A percentile compares a stretch with the other conserved stretches of the same genome.
phyloP scores from a whole-genome alignment of 1,140 invertebrate genomes.

The Drosophila sucinea region DNA sequence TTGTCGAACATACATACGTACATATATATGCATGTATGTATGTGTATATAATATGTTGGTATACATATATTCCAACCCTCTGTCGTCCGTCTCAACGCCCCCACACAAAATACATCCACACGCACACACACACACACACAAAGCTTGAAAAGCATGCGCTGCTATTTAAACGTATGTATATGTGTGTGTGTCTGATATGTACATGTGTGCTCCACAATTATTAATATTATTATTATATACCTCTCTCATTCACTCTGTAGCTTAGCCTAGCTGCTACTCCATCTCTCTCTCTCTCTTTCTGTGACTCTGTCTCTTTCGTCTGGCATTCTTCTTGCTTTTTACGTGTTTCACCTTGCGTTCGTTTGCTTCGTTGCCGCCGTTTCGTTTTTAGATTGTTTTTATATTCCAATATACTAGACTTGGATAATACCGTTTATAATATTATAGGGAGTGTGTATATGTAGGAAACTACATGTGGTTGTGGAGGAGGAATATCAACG shows the following conservation, averaged over 20 bases:
- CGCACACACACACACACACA: background rate
- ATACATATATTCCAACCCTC: slow-evolving; percentile 6
- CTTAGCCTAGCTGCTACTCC: slow-evolving; percentile 26
- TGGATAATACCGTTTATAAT: background rate
- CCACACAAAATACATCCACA: slow-evolving; percentile 42
- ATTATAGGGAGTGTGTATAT: no score
- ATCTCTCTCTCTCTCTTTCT: slow-evolving; percentile 13
- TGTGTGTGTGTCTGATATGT: slow-evolving; percentile 27
- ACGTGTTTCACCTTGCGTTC: slow-evolving; percentile 75
- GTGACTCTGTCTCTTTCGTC: slow-evolving; percentile 19
- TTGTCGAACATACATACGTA: slow-evolving; percentile 38
- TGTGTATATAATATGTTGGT: slow-evolving; percentile 51
- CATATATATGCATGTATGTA: slow-evolving; percentile 46
- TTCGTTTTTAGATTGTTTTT: slow-evolving; percentile 7
- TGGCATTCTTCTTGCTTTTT: slow-evolving; percentile 40
- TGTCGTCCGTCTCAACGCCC: slow-evolving; percentile 26
- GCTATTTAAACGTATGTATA: slow-evolving; percentile 37
- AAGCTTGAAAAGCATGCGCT: slow-evolving; percentile 46
- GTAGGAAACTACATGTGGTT: no score
- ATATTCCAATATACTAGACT: background rate
- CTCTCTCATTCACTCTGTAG: slow-evolving; percentile 18
- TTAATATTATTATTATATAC: slow-evolving; percentile 70
- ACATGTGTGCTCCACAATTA: slow-evolving; percentile 69
- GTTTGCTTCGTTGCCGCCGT: slow-evolving; percentile 24
- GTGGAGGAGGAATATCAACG: no score